phyloP scores from a whole-genome alignment of 2,797 vertebrate genomes.

The Harpagifer antarcticus region DNA sequence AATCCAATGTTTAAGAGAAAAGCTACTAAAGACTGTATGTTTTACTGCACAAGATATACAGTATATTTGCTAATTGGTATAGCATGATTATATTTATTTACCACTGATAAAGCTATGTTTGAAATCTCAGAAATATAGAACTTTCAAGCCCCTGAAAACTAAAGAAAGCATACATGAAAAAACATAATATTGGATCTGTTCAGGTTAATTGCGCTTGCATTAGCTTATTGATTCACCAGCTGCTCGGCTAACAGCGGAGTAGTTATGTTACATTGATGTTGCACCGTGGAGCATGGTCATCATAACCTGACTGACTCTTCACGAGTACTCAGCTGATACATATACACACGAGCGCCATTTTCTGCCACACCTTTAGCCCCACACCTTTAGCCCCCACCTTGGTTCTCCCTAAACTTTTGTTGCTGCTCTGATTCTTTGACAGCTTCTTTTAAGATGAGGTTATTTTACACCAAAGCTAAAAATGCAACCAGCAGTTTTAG shows the following conservation, averaged over 20 bases:
- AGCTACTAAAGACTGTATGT: neutral
- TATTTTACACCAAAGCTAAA: neutral
- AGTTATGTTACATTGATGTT: neutral
- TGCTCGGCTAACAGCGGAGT: neutral
- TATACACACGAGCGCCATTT: neutral
- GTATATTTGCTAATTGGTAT: neutral
- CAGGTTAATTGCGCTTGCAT: neutral
- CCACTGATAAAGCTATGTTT: slow-evolving; percentile 1
- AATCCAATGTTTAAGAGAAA: neutral
- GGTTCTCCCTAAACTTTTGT: neutral
- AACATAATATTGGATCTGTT: neutral
- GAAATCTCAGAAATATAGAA: neutral
- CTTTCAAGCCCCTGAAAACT: neutral
- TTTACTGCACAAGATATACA: neutral
- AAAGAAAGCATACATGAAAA: neutral
- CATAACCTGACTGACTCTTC: neutral
- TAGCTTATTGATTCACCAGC: neutral
- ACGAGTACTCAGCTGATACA: no score
- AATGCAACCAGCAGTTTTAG: neutral
- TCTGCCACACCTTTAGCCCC: no score
- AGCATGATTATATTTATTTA: neutral
- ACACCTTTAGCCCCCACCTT: neutral
- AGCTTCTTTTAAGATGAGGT: neutral
- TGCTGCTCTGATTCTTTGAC: neutral
- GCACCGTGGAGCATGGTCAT: neutral